phyloP scores from a whole-genome alignment of 23 tunicate genomes.

The Styela clava region DNA sequence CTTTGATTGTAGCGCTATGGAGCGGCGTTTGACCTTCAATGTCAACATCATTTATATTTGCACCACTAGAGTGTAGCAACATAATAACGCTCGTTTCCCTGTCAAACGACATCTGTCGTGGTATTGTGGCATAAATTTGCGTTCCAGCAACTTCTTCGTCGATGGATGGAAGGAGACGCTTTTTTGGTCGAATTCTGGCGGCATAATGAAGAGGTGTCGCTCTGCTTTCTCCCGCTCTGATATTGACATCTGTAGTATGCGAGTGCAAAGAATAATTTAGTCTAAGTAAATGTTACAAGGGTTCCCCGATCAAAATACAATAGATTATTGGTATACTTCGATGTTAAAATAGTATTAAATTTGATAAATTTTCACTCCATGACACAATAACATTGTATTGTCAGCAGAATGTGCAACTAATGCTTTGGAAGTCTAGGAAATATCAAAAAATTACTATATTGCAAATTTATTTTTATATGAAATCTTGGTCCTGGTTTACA shows the following conservation, averaged over 20 bases:
- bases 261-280: too few relatives aligned
- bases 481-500: too few relatives aligned
- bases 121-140: background rate
- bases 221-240: constrained; percentile 42
- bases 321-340: background rate
- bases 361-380: too few relatives aligned
- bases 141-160: background rate
- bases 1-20: constrained; percentile 80
- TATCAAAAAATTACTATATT: too few relatives aligned
- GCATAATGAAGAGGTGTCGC: constrained; percentile 81
- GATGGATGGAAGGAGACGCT: background rate
- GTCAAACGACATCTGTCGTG: constrained; percentile 8
- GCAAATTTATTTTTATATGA: too few relatives aligned
- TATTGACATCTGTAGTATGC: constrained; percentile 38
- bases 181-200: constrained; percentile 50
- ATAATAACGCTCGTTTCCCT: constrained; percentile 42
- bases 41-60: constrained; percentile 55
- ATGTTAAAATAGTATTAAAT: too few relatives aligned
- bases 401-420: too few relatives aligned
- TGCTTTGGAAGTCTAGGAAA: too few relatives aligned
- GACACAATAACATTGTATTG: too few relatives aligned
- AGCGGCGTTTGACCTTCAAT: constrained; percentile 77
- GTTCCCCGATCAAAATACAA: background rate
- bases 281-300: background rate
- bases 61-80: constrained; percentile 54